Conservation (phyloP, 2,113 vertebrate genomes). For the Alligator mississippiensis region DNA sequence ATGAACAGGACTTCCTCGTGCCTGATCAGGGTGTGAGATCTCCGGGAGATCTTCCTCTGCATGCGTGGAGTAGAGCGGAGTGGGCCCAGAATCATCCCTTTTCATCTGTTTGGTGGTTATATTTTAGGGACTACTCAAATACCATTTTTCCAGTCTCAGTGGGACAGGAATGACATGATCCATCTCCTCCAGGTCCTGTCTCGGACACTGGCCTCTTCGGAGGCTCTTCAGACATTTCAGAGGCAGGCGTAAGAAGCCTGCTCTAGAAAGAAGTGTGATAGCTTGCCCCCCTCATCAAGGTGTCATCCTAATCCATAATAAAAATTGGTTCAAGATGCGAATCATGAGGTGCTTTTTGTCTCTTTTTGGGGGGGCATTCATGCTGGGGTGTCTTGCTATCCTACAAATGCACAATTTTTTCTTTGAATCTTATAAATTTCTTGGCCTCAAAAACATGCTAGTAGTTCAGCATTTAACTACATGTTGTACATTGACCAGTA, state of each 20-base stretch:
- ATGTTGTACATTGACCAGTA: neutral
- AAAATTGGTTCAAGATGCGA: neutral
- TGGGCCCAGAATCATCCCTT: neutral
- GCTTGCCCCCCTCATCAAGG: rapidly evolving
- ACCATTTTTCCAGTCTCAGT: neutral
- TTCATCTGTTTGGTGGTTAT: rapidly evolving
- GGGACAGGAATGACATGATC: neutral
- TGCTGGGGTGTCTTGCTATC: neutral
- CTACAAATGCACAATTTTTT: neutral
- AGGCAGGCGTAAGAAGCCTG: neutral
- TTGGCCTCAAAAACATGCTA: conserved; percentile 26
- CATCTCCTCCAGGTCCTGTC: rapidly evolving
- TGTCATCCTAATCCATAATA: neutral
- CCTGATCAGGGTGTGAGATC: rapidly evolving
- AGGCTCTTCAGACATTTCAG: neutral
- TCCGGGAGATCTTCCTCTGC: neutral
- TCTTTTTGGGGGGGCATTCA: neutral
- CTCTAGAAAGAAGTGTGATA: rapidly evolving
- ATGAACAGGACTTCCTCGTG: rapidly evolving
- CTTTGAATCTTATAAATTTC: conserved; percentile 32
- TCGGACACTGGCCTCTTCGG: rapidly evolving
- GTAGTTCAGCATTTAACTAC: conserved; percentile 9
- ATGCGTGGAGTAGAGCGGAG: neutral
- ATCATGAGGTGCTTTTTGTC: neutral
- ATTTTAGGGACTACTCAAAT: rapidly evolving